These are phyloP conservation scores for Prunella fulvescens DNA, from an alignment of 2,113 vertebrate species.

Conservation along the genomic window DNA sequence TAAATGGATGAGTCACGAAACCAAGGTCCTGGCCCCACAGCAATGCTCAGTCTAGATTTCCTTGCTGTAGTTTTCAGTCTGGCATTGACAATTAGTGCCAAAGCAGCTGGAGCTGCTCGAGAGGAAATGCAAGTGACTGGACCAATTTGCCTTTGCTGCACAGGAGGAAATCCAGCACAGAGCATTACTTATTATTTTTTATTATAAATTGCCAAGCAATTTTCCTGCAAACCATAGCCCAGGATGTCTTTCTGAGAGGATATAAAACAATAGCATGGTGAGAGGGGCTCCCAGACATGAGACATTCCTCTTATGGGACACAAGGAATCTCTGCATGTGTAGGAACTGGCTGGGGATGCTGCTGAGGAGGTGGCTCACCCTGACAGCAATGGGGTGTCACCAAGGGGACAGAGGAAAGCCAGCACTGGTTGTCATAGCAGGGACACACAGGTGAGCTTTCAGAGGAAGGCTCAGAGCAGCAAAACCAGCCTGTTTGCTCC, in stretches of 20 bases:
- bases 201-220: not conserved
- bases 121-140: conserved; percentile 10
- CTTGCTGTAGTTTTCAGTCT: not conserved
- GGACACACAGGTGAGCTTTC: not conserved
- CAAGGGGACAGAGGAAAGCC: not conserved
- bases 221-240: not conserved
- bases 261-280: rapidly evolving
- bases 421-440: not conserved
- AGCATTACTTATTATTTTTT: not conserved
- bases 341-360: not conserved
- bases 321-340: not conserved
- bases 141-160: not conserved
- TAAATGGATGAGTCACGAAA: conserved; percentile 33
- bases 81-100: not conserved
- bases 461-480: not conserved
- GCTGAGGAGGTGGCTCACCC: not conserved
- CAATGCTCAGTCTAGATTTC: conserved; percentile 26
- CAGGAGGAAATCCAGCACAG: conserved; percentile 6
- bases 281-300: not conserved
- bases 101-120: not conserved
- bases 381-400: rapidly evolving
- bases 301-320: not conserved
- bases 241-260: not conserved
- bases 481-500: not conserved
- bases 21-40: conserved; percentile 31